These are phyloP conservation scores for Entomyzon cyanotis DNA, from an alignment of 2,113 vertebrate species.

Conservation along the genomic window DNA sequence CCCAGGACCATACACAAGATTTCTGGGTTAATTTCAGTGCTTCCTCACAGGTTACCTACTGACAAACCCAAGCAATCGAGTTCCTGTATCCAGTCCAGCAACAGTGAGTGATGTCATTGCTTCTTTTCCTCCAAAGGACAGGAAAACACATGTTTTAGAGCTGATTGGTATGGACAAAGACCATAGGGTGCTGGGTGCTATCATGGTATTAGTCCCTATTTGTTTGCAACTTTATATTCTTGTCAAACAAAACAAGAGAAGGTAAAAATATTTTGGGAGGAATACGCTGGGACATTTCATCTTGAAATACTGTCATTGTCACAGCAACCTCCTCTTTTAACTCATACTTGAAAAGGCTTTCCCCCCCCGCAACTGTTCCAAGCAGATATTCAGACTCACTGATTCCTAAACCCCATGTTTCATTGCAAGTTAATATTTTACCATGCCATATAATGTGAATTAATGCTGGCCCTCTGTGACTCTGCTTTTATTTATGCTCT, in stretches of 20 bases:
- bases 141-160: background rate
- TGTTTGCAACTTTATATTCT: background rate
- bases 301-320: background rate
- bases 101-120: background rate
- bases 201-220: background rate
- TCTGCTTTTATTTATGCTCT: conserved; percentile 9
- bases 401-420: background rate
- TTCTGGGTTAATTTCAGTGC: background rate
- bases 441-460: background rate
- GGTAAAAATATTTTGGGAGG: background rate
- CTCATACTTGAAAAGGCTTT: background rate
- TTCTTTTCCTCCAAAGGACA: background rate
- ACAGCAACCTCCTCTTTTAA: background rate
- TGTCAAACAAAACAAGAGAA: background rate
- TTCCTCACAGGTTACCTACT: background rate
- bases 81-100: background rate
- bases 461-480: background rate
- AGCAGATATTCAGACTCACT: background rate
- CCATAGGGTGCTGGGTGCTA: background rate
- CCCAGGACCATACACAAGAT: background rate
- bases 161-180: background rate
- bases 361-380: background rate
- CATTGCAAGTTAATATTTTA: background rate
- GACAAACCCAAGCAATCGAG: background rate
- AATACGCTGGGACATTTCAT: background rate